Evolutionary conservation across 2,113 vertebrate species (phyloP).

Genomic region (Bettongia penicillata): DNA sequence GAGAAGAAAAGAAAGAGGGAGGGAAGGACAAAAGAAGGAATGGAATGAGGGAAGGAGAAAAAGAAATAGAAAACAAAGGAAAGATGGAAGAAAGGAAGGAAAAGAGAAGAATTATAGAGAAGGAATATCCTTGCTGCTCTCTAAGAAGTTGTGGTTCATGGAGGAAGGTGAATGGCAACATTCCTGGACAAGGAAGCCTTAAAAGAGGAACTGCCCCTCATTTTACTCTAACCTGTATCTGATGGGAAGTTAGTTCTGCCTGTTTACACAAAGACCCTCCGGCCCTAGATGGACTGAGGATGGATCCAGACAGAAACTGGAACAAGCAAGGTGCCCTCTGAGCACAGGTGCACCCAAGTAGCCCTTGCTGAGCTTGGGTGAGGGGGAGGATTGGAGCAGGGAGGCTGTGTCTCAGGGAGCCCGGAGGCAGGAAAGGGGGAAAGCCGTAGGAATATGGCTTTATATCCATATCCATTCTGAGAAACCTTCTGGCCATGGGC

Average conservation of each 20-base stretch:
- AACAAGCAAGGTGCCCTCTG: not conserved
- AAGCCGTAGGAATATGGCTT: not conserved
- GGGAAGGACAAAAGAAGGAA: no score
- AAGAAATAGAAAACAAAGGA: no score
- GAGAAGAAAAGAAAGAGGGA: no score
- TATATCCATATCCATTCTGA: not conserved
- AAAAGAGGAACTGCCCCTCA: not conserved
- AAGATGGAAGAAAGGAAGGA: no score
- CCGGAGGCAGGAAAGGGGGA: not conserved
- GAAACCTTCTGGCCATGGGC: not conserved
- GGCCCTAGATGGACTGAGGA: not conserved
- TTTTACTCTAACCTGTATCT: not conserved
- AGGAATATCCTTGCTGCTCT: not conserved
- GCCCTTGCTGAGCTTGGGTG: not conserved
- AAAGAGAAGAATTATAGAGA: not conserved
- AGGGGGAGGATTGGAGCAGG: no score
- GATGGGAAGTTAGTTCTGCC: not conserved
- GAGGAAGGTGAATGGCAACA: not conserved
- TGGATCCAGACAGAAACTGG: not conserved
- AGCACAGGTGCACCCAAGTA: not conserved
- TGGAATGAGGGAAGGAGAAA: no score
- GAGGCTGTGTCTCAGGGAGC: not conserved
- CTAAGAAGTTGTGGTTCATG: not conserved
- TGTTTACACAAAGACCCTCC: not conserved
- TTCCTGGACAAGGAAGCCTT: not conserved